Evolutionary conservation across 2,888 invertebrate genomes (phyloP), one percentile per base, ranked within the genome.

Genomic region (Helleia helle): DNA sequence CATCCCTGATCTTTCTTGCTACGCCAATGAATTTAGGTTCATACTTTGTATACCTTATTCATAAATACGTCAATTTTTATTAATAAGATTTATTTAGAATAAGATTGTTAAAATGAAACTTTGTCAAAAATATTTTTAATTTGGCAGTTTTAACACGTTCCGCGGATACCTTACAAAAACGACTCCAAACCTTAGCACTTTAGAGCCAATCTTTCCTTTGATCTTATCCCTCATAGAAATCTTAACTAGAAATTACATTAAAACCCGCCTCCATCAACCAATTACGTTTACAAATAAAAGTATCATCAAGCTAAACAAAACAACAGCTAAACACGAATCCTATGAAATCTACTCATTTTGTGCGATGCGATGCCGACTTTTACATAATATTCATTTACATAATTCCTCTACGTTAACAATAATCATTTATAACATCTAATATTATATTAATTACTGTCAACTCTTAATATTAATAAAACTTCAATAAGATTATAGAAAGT

Each of bases 331-430:
- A 34, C 22, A 34, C 34, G 34, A 22, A 18, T 22, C 22, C 8
- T 22, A 31, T 40, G 17, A 40, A 40, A 39, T 53, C 77, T 83
- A 81, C 72, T 56, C 56, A 56, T 52, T 80, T 83, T 81, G 83
- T 83, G 83, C 81, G 77, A 77, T 56, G 55, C 61, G 71, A 73
- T 69, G 69, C 65, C 72, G 79, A 79, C 76, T 60, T 58, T 65
- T 65, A 58, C 52, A 59, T 62, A 58, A 59, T 50, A 55, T 17
- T 8, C 18, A 34, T 34, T 17, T 34, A 34, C 34, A 22, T 34
- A 34, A 43, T 65, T 66, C 62, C 74, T 66, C 67, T 60, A 55
- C 41, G 65, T 69, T 74, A 74, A 75, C 72, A 74, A 71, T 71
- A 61, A 68, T 52, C 58, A 59, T 51, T 52, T 58, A 59, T 48